Evolutionary conservation across 2,113 vertebrate genomes (phyloP).

Genomic region (Nothobranchius furzeri): DNA sequence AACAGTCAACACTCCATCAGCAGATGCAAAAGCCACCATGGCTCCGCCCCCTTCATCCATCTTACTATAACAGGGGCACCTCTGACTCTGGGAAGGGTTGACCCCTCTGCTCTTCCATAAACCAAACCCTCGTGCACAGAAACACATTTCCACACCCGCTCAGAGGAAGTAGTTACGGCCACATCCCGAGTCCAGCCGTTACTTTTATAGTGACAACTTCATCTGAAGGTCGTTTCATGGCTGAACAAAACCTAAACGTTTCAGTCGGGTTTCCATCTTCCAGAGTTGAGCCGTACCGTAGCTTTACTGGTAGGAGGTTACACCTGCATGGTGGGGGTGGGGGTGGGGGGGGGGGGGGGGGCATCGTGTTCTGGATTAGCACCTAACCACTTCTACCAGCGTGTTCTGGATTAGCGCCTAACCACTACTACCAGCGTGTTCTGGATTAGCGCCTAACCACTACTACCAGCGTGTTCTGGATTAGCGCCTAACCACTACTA

Average conservation of each 20-base stretch:
- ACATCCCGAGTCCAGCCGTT: conserved; percentile 29
- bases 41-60: conserved; percentile 69
- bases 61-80: conserved; percentile 43
- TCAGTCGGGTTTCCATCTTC: too few relatives aligned
- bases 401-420: too few relatives aligned
- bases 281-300: too few relatives aligned
- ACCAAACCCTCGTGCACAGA: conserved; percentile 12
- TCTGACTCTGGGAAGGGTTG: conserved; percentile 32
- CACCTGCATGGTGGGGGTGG: too few relatives aligned
- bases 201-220: conserved; percentile 34
- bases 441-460: too few relatives aligned
- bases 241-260: conserved; percentile 13
- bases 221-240: conserved; percentile 13
- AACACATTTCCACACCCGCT: conserved; percentile 18
- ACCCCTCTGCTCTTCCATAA: conserved; percentile 55
- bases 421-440: too few relatives aligned
- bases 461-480: too few relatives aligned
- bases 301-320: too few relatives aligned
- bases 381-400: too few relatives aligned
- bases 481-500: too few relatives aligned
- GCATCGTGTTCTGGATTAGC: too few relatives aligned
- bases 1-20: conserved; percentile 66
- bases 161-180: conserved; percentile 16
- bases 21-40: conserved; percentile 68
- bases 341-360: too few relatives aligned